Evolutionary conservation across 2,888 invertebrate species (phyloP), one percentile per base, ranked within the genome.

Genomic region (Sympetrum striolatum): DNA sequence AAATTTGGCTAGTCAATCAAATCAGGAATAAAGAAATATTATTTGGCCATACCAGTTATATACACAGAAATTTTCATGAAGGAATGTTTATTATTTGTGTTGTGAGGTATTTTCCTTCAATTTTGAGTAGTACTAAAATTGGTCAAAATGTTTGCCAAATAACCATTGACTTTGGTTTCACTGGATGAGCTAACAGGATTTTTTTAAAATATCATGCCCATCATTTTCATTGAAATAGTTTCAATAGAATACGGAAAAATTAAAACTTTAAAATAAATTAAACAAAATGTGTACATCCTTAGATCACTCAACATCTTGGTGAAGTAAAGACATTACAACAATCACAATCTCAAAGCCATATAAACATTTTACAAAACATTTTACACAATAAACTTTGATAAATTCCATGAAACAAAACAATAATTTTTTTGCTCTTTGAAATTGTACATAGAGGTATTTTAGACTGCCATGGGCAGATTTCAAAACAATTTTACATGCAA

Each of bases 61-160:
- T 86, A 31, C 35, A 31, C 64, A 60, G 37, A 37, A 86, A 86
- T 35, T 86, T 86, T 73, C 12, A 73, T 73, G 73, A 86, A 64
- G 86, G 86, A 86, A 86, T 86, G 86, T 86, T 86, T 22, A 86
- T 86, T 64, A 31, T 86, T 58, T n/a, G 37, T 64, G 58, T 86
- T 86, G n/a, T 86, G 86, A 86, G 86, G 86, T 86, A 86, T 60
- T 86, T n/a, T 86, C 86, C 37, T 37, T 60, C 60, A 60, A 86
- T 60, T 86, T 86, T 58, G 48, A 64, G 64, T 86, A 60, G 60
- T 37, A 60, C 86, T 60, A 60, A 60, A 60, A 60, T 86, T 86
- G 86, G 86, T 86, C 86, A 64, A 22, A 86, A 37, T 35, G 35
- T 86, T 12, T 22, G 22, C 37, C 64, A 64, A 86, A 86, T 31